These are phyloP conservation scores for Conomelus anceps DNA, from an alignment of 2,888 invertebrate species.

Conservation along the genomic window DNA sequence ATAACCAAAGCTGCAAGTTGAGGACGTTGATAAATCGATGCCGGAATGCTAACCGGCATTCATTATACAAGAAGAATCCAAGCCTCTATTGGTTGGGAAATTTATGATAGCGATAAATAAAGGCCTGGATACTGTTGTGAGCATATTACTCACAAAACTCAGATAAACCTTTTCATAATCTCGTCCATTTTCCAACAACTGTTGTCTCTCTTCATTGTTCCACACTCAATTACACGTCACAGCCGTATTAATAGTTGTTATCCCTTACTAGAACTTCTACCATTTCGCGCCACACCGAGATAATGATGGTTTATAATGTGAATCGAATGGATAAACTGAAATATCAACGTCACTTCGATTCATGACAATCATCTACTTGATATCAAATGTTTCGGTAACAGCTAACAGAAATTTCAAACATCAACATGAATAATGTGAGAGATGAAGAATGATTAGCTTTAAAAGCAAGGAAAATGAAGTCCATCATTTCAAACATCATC, in stretches of 20 bases:
- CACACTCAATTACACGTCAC: not conserved
- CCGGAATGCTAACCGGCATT: not conserved
- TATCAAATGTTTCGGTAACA: too few species aligned
- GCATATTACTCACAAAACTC: not conserved
- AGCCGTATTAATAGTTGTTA: not conserved
- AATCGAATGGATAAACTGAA: too few species aligned
- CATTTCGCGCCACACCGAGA: not conserved
- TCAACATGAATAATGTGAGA: too few species aligned
- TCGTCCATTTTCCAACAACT: not conserved
- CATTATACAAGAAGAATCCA: not conserved
- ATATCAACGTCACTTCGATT: not conserved
- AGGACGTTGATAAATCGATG: not conserved
- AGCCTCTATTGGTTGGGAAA: not conserved
- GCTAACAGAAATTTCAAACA: too few species aligned
- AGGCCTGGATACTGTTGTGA: not conserved
- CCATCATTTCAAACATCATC: too few species aligned
- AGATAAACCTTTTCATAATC: not conserved
- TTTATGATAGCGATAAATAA: not conserved
- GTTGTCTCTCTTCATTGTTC: not conserved
- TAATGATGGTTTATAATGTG: not conserved
- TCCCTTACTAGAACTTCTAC: not conserved
- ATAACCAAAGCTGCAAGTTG: not conserved
- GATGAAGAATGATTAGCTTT: too few species aligned
- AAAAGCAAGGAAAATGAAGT: too few species aligned
- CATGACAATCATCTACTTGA: not conserved